Conservation (phyloP, 2,113 vertebrate species). For the Pandion haliaetus region DNA sequence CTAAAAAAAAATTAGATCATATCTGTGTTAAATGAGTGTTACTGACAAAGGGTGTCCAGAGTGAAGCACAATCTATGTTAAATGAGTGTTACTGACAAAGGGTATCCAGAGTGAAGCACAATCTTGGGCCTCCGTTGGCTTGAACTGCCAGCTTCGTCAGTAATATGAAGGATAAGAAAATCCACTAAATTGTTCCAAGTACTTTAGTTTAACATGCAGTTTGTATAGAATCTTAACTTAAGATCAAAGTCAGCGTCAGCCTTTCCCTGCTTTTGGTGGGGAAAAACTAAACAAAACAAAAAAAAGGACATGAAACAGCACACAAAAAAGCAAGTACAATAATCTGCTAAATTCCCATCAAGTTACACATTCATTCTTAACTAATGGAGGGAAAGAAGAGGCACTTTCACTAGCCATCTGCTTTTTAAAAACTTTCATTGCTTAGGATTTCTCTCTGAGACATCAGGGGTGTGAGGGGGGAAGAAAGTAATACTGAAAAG, state of each 20-base stretch:
- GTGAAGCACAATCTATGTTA: not conserved
- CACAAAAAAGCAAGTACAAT: not conserved
- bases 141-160: not conserved
- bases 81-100: not conserved
- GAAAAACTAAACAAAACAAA: no score
- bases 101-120: not conserved
- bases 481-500: not conserved
- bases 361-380: not conserved
- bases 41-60: not conserved
- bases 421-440: not conserved
- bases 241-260: not conserved
- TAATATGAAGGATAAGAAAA: not conserved
- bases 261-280: not conserved
- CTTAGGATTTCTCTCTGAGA: not conserved
- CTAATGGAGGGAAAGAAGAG: not conserved
- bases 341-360: not conserved
- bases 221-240: not conserved
- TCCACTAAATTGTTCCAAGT: not conserved
- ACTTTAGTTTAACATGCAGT: not conserved
- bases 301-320: not conserved
- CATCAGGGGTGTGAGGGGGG: accelerated
- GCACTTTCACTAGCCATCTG: not conserved
- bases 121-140: not conserved
- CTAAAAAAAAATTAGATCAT: not conserved
- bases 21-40: not conserved